These are phyloP conservation scores for Apus apus DNA, from an alignment of 2,113 vertebrate genomes.

Conservation along the genomic window DNA sequence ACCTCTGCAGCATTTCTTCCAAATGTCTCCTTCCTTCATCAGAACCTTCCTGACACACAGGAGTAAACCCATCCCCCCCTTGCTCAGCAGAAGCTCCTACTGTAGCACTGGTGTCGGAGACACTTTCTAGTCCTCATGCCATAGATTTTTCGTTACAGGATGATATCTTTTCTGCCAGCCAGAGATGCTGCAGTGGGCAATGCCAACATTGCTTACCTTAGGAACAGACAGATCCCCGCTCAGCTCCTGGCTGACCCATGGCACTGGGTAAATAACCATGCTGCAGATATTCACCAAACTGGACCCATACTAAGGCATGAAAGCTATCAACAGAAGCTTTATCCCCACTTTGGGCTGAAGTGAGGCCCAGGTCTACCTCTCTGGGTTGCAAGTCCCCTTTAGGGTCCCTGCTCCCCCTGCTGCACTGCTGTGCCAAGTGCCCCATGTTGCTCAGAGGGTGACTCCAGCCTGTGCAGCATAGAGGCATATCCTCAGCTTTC, in stretches of 20 bases:
- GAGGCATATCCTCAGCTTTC: not conserved
- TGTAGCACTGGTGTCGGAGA: too few relatives aligned
- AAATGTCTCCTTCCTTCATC: not conserved
- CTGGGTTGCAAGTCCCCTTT: not conserved
- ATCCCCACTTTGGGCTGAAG: not conserved
- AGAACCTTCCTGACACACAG: not conserved
- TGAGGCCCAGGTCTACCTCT: not conserved
- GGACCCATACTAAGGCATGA: not conserved
- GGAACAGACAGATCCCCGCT: not conserved
- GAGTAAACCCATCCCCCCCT: not conserved
- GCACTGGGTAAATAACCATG: not conserved
- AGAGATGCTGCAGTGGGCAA: not conserved
- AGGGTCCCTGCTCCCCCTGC: not conserved
- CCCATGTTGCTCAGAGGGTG: not conserved
- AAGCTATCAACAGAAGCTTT: not conserved
- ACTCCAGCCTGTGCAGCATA: not conserved
- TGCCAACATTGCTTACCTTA: not conserved
- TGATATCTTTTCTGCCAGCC: not conserved
- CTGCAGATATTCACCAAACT: not conserved
- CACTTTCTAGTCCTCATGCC: not conserved
- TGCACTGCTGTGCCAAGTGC: not conserved
- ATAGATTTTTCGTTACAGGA: not conserved
- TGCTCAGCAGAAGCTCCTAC: not conserved
- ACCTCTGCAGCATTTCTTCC: not conserved
- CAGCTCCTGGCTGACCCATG: not conserved